phyloP scores from a whole-genome alignment of 2,888 invertebrate genomes.

The Euplexia lucipara region DNA sequence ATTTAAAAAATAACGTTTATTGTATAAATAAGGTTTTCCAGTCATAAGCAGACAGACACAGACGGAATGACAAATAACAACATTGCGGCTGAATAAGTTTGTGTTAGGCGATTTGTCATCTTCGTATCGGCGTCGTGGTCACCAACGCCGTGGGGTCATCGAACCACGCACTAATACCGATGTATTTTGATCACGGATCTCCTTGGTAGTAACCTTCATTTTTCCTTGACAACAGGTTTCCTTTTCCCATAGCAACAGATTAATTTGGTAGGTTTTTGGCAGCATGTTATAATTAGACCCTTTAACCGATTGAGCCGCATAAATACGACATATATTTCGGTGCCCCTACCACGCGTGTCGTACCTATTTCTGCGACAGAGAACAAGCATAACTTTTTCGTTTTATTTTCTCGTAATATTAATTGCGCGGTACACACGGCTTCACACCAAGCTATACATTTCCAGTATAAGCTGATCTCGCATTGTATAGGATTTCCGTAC shows the following conservation, averaged over 20 bases:
- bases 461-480: no score
- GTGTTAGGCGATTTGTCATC: conserved; percentile 9
- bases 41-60: background rate
- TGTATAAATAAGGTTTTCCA: background rate
- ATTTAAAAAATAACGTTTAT: no score
- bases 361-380: no score
- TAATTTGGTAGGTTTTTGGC: background rate
- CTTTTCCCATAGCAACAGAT: background rate
- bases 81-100: conserved; percentile 1
- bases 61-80: background rate
- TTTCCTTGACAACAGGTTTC: background rate
- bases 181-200: background rate
- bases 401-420: no score
- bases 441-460: no score
- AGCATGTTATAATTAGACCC: no score
- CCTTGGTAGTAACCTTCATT: background rate
- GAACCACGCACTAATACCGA: conserved; percentile 6
- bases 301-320: no score
- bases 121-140: background rate
- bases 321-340: no score
- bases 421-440: no score
- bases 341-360: no score
- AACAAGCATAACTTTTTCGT: no score
- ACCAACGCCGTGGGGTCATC: conserved; percentile 17
- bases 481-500: no score